A percentile compares a stretch with the other conserved stretches of the same genome.
Evolutionary conservation across 92 coral and sea anemone genomes (phyloP).

Genomic region (Scolanthus callimorphus): DNA sequence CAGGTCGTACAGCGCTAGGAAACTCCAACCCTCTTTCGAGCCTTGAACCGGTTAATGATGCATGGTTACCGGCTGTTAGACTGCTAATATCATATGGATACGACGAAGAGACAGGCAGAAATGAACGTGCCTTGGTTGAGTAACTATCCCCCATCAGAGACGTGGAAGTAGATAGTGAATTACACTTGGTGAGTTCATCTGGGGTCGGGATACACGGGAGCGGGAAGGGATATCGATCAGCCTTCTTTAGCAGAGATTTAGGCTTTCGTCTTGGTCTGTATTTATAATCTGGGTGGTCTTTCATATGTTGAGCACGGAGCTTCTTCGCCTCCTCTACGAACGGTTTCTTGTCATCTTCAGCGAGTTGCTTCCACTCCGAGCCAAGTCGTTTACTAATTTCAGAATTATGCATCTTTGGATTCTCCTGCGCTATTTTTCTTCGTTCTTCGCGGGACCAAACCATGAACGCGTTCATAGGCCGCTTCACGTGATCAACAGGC

Average conservation of each 20-base stretch:
- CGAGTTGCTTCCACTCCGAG: slow-evolving; percentile 92
- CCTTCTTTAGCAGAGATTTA: slow-evolving; percentile 94
- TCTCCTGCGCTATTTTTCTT: slow-evolving; percentile 97
- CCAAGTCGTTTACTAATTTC: slow-evolving; percentile 98
- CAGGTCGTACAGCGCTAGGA: slow-evolving; percentile 88
- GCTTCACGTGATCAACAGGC: slow-evolving; percentile 81
- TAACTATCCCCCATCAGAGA: slow-evolving; percentile 76
- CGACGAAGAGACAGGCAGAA: slow-evolving; percentile 74
- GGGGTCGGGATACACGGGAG: slow-evolving; percentile 88
- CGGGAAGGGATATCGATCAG: slow-evolving; percentile 93
- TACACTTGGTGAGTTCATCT: slow-evolving; percentile 82
- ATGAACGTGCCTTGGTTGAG: slow-evolving; percentile 85
- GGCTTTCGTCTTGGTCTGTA: slow-evolving; percentile 99
- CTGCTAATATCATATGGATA: slow-evolving; percentile 61
- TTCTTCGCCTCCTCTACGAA: slow-evolving; percentile 96
- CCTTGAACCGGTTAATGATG: slow-evolving; percentile 61
- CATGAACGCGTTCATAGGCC: slow-evolving; percentile 99
- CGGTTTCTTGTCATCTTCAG: slow-evolving; percentile 91
- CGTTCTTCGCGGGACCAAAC: slow-evolving; percentile 99
- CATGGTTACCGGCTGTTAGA: slow-evolving; percentile 46
- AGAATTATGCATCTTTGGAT: slow-evolving; percentile 99
- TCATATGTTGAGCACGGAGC: slow-evolving; percentile 95
- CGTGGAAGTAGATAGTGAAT: slow-evolving; percentile 63
- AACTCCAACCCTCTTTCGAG: slow-evolving; percentile 82
- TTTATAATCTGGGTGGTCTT: slow-evolving; percentile 95